Percentiles rank a stretch among this genome's conserved stretches.
Conservation (phyloP, 2,113 vertebrate genomes). For the Colius striatus region DNA sequence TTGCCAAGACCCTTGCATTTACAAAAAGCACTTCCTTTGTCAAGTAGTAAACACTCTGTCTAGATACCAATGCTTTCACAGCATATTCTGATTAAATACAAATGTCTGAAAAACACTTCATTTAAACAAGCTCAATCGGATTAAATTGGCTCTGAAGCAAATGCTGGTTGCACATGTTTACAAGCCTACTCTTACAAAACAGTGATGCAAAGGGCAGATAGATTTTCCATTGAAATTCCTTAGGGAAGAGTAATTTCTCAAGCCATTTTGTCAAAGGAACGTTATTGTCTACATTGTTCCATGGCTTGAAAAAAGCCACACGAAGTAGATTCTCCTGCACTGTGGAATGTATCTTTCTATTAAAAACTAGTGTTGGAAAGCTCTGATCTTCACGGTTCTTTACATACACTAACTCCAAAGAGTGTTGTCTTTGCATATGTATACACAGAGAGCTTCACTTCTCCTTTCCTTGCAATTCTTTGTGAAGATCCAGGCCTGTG, state of each 20-base stretch:
- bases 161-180: constrained; percentile 10
- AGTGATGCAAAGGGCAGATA: background rate
- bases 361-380: background rate
- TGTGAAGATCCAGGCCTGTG: background rate
- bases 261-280: background rate
- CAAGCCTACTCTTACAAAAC: constrained; percentile 17
- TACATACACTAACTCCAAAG: background rate
- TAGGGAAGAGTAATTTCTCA: constrained; percentile 22
- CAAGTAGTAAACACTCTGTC: constrained; percentile 37
- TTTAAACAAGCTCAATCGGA: constrained; percentile 32
- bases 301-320: background rate
- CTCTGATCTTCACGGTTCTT: background rate
- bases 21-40: constrained; percentile 25
- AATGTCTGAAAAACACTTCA: constrained; percentile 48
- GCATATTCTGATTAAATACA: constrained; percentile 38
- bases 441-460: background rate
- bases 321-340: background rate
- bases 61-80: constrained; percentile 28
- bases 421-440: background rate
- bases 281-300: background rate
- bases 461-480: background rate
- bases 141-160: constrained; percentile 35
- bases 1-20: constrained; percentile 30
- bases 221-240: constrained; percentile 34
- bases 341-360: background rate